Conservation (phyloP, 2,797 vertebrate genomes). For the Mastacembelus armatus region DNA sequence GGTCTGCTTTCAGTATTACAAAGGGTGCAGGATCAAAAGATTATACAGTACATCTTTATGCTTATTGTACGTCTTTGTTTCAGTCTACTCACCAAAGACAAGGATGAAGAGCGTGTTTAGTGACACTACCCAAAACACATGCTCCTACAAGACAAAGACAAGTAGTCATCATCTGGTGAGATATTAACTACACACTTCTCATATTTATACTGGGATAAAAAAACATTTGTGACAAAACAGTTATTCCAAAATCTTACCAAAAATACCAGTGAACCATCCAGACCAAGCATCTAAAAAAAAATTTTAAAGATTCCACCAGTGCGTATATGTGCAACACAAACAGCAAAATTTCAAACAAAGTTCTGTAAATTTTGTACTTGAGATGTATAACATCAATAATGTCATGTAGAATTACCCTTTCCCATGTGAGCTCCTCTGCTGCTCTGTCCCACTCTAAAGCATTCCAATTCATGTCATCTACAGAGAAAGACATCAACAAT, state of each 20-base stretch:
- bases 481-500: conserved; percentile 24
- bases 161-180: neutral
- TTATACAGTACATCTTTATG: neutral
- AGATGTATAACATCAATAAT: neutral
- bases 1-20: neutral
- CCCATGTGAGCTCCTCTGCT: conserved; percentile 98
- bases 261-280: conserved; percentile 98
- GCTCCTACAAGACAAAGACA: conserved; percentile 86
- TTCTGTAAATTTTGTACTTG: neutral
- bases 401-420: conserved; percentile 86
- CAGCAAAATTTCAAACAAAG: neutral
- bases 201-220: neutral
- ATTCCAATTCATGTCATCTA: conserved; percentile 99
- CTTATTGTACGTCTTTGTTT: neutral
- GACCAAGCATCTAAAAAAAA: conserved; percentile 92
- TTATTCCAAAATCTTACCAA: conserved; percentile 87
- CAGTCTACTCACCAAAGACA: conserved; percentile 92
- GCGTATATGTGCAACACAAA: neutral
- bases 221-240: neutral
- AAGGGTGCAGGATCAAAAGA: neutral
- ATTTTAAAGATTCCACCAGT: conserved; percentile 7
- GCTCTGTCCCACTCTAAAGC: conserved; percentile 99
- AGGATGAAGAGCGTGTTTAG: conserved; percentile 98
- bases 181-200: neutral
- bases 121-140: conserved; percentile 99